These are phyloP conservation scores for Podocnemis expansa DNA, from an alignment of 2,113 vertebrate species.

Conservation along the genomic window DNA sequence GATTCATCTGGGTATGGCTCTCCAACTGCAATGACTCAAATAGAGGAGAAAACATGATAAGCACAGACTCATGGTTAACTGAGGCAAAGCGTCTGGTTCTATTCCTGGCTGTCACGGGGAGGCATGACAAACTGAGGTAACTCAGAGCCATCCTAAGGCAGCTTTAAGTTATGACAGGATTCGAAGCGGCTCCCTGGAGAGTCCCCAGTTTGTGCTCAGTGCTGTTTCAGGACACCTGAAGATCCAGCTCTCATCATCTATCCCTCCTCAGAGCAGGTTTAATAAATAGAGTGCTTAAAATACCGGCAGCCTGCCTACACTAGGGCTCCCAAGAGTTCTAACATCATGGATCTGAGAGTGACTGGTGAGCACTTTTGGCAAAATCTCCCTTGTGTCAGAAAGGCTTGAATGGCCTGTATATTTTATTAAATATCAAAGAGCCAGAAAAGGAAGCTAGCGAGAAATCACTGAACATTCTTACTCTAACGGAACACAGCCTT, in stretches of 20 bases:
- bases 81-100: neutral
- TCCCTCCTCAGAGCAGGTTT: neutral
- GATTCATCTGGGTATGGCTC: neutral
- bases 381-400: rapidly evolving
- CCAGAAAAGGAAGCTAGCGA: neutral
- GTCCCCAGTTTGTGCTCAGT: neutral
- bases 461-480: neutral
- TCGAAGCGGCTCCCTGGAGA: neutral
- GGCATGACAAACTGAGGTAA: neutral
- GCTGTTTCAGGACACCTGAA: rapidly evolving
- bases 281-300: rapidly evolving
- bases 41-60: neutral
- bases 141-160: neutral
- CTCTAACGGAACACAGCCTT: neutral
- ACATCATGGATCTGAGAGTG: neutral
- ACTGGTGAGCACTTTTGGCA: neutral
- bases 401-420: neutral
- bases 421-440: neutral
- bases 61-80: neutral
- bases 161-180: neutral
- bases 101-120: neutral
- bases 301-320: neutral
- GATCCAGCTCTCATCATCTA: neutral
- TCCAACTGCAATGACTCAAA: neutral
- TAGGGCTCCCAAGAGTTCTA: neutral